Percentiles rank a stretch among this genome's conserved stretches.
phyloP scores from a whole-genome alignment of 2,797 vertebrate species.

The Rhincodon typus region DNA sequence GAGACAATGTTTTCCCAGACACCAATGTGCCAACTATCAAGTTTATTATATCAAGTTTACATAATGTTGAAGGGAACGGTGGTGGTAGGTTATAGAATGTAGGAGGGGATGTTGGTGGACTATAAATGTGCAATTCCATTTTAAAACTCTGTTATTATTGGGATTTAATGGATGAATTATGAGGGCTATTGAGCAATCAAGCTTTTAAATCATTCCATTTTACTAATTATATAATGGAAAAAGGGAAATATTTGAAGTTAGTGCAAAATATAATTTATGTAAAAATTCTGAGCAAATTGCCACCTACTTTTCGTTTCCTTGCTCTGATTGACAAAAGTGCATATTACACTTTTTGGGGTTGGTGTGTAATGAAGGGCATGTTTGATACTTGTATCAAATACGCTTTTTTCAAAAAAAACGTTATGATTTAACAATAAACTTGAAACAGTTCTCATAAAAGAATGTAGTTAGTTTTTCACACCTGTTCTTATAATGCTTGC shows the following conservation, averaged over 20 bases:
- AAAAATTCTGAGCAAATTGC: background rate
- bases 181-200: background rate
- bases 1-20: background rate
- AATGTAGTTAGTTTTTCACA: too few species aligned
- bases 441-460: too few species aligned
- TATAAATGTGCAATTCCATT: background rate
- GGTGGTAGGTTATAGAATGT: background rate
- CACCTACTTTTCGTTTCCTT: background rate
- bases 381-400: background rate
- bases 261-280: background rate
- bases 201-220: background rate
- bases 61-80: background rate
- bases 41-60: background rate
- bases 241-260: background rate
- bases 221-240: background rate
- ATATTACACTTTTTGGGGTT: background rate
- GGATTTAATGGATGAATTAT: background rate
- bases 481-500: too few species aligned
- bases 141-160: background rate
- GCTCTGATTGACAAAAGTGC: too few species aligned
- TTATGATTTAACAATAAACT: conserved; percentile 10
- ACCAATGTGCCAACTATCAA: conserved; percentile 17
- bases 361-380: background rate
- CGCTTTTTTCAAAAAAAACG: background rate
- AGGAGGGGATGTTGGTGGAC: background rate